A percentile compares a stretch with the other conserved stretches of the same genome.
These are phyloP conservation scores for Naja naja DNA, from an alignment of 2,113 vertebrate genomes.

Conservation along the genomic window DNA sequence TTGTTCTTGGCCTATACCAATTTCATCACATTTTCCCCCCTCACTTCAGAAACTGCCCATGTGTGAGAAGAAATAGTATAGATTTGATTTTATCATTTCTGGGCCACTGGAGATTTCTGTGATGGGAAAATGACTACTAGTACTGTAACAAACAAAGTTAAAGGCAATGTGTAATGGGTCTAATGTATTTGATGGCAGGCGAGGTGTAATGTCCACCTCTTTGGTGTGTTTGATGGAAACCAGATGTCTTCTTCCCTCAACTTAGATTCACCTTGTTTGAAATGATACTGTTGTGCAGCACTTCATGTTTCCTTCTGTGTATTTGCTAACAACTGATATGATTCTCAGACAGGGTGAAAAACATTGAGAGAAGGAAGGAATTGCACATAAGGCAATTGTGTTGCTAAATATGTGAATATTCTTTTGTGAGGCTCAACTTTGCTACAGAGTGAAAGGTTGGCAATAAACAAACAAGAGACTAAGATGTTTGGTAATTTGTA, in stretches of 20 bases:
- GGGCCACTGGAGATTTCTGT: constrained; percentile 15
- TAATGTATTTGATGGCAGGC: neutral
- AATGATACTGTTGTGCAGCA: neutral
- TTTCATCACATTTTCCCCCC: neutral
- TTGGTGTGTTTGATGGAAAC: neutral
- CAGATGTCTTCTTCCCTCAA: neutral
- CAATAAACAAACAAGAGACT: neutral
- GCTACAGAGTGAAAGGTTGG: neutral
- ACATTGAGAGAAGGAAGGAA: neutral
- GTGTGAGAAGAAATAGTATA: constrained; percentile 22
- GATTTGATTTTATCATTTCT: constrained; percentile 22
- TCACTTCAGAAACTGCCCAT: constrained; percentile 25
- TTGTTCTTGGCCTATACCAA: constrained; percentile 12
- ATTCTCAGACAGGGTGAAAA: neutral
- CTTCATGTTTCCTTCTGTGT: neutral
- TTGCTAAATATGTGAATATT: neutral
- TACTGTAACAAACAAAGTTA: constrained; percentile 8
- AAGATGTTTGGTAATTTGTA: neutral
- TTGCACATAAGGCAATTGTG: neutral
- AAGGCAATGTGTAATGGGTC: neutral
- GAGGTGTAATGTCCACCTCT: constrained; percentile 6
- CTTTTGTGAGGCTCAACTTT: neutral
- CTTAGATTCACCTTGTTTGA: neutral
- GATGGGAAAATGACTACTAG: constrained; percentile 6
- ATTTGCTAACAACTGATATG: neutral